Evolutionary conservation across 2,113 vertebrate genomes (phyloP).

Genomic region (Dissostichus mawsoni): DNA sequence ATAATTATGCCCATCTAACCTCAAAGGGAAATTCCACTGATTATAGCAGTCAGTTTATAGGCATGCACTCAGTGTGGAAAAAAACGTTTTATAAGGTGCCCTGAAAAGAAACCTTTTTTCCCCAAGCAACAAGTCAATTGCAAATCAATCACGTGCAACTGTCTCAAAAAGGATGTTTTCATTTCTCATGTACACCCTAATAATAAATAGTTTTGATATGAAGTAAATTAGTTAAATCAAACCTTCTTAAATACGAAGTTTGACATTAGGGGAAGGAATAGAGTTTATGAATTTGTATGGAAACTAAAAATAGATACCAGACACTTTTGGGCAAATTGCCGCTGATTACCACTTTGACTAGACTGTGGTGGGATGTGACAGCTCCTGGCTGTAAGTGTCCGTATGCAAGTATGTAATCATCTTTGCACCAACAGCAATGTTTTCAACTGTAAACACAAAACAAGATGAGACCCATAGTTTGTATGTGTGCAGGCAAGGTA

Average conservation of each 20-base stretch:
- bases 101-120: background rate
- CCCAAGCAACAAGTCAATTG: no score
- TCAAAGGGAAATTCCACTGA: constrained; percentile 9
- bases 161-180: no score
- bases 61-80: background rate
- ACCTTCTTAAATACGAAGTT: no score
- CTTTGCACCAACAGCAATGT: background rate
- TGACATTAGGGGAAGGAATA: no score
- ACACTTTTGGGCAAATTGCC: constrained; percentile 32
- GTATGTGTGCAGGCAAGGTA: background rate
- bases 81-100: background rate
- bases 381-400: constrained; percentile 27
- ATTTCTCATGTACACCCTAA: no score
- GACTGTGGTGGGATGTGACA: constrained; percentile 56
- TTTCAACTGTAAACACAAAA: constrained; percentile 11
- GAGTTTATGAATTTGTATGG: no score
- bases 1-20: background rate
- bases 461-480: constrained; percentile 4
- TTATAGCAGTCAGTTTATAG: background rate
- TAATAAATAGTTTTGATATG: no score
- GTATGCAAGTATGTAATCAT: constrained; percentile 33
- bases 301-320: background rate
- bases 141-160: no score
- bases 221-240: no score
- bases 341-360: constrained; percentile 40